Evolutionary conservation across 2,797 vertebrate species (phyloP), one percentile per base, ranked within the genome.

Genomic region (Fistularia tabacaria): DNA sequence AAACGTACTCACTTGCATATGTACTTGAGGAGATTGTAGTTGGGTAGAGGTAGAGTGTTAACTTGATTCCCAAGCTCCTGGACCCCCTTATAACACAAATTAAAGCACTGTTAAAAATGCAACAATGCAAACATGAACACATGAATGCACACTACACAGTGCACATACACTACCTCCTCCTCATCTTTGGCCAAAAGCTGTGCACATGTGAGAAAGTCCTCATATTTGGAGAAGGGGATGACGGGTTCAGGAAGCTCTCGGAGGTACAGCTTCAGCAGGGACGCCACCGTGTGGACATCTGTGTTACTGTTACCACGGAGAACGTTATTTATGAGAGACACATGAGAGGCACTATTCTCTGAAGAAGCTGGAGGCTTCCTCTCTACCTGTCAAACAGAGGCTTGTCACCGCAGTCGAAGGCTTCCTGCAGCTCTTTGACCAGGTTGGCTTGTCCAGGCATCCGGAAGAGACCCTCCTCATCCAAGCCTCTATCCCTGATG

Each of bases 391-490:
- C 95, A 76, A 98, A 97, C 62, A 93, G 89, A 3, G 95, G 95
- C 79, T 97, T 96, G 79, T 96, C 94, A n/a, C 96, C 95, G 7
- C 93, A 94, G 81, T 98, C 94, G n/a, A 97, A 98, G 50, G 94
- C 92, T 59, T 98, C 94, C 79, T 98, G 96, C 39, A 98, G 92
- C 51, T 97, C 94, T 77, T 95, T 94, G 69, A 98, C 96, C 39
- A 98, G 90, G 83, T 93, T 98, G 78, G 96, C 95, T 85, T 98
- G 96, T 15, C 96, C 96, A 0, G 96, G 96, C 93, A 97, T 93
- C 45, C 96, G 88, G 54, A 98, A 98, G 15, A 98, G 92, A 0
- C 96, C 96, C 76, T 98, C 96, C 78, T 98, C 96, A 0, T 91
- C 87, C 51, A 98, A 89, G 9, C 96, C 96, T 1, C 83, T 74